phyloP scores from a whole-genome alignment of 2,888 invertebrate species.

The Rhaphigaster nebulosa region DNA sequence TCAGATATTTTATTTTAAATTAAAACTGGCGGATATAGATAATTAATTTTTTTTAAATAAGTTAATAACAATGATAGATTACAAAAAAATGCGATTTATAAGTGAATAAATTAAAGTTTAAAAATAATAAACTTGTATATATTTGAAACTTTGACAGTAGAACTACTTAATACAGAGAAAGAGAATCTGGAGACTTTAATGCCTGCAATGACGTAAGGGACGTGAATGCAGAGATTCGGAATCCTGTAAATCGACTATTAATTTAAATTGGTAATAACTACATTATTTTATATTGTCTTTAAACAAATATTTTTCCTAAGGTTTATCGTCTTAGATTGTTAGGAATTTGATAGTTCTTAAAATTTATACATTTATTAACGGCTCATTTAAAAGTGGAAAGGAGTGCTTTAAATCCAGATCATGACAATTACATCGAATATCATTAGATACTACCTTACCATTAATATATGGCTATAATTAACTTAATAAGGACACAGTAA shows the following conservation, averaged over 20 bases:
- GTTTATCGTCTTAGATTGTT: background rate
- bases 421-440: too few relatives aligned
- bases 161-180: background rate
- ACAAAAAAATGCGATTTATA: background rate
- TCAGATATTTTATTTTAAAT: too few relatives aligned
- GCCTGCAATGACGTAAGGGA: background rate
- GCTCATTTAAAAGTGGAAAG: background rate
- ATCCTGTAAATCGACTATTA: background rate
- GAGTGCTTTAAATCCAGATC: background rate
- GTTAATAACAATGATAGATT: too few relatives aligned
- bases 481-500: too few relatives aligned
- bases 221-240: background rate
- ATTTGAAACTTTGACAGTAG: background rate
- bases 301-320: background rate
- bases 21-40: too few relatives aligned
- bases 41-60: too few relatives aligned
- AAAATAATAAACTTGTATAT: too few relatives aligned
- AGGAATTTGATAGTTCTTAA: too few relatives aligned
- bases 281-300: background rate
- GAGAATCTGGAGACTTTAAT: background rate
- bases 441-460: too few relatives aligned
- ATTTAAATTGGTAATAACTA: background rate
- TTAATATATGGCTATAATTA: too few relatives aligned
- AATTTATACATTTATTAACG: background rate
- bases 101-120: background rate